Base-by-base conservation (phyloP, 2,888 invertebrate species). In the Drosophila atripex region DNA sequence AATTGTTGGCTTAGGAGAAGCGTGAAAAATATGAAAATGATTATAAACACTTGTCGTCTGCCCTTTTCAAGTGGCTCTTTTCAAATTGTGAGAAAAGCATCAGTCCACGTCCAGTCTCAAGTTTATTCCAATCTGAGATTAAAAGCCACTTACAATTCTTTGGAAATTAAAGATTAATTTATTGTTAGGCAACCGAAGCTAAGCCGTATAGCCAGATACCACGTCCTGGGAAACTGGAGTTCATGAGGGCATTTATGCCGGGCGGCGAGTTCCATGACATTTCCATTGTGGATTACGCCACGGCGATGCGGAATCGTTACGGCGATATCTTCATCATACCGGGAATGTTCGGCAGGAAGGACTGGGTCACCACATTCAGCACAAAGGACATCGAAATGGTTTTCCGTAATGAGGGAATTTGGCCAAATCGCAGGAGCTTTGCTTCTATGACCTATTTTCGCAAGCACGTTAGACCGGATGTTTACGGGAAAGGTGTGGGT, bases 321-420 rank as follows among this genome's bases (percentile, higher is more conserved):
- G 82, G 82, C 1, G 78, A 91, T 41, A 78, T 92, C 1, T 89
- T 90, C 1, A 86, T 89, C 46, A 68, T 93, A 18, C 90, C 90
- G 1, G 91, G 91, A 4, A 38, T 92, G 3, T 84, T 86, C 51
- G 89, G 90, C 0, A 76, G 78, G 18, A 41, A 39, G 1, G 77
- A 84, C 61, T 73, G 92, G 8, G 88, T 93, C 1, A 71, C 92
- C 16, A 75, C 92, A 2, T 93, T 92, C 68, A 90, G 92, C 78
- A 92, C 93, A 0, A 92, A 93, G 23, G 92, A 93, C 66, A 91
- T 93, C 41, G 91, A 92, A 74, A 89, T 89, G 77, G 86, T 93
- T 39, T 91, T 91, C 61, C 90, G 93, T n/a, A 86, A 90, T n/a
- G 92, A 93, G 76, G 93, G 93, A 1, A 55, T 78, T 1, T 92